Conservation (phyloP, 2,888 invertebrate genomes). For the Lacanobia wlatinum region DNA sequence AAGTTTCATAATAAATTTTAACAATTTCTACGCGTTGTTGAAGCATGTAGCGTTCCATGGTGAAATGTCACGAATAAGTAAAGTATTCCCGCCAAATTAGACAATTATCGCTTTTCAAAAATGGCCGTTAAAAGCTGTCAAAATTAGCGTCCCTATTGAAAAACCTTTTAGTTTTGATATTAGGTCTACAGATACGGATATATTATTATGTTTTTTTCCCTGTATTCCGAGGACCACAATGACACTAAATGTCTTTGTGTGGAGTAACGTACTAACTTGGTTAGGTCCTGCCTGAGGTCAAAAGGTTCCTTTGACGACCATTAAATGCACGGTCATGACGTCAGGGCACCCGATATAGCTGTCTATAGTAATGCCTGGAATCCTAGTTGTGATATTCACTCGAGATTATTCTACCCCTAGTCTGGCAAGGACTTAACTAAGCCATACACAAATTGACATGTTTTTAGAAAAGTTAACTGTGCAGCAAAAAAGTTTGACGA, state of each 20-base stretch:
- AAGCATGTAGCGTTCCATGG: too few relatives aligned
- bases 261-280: background rate
- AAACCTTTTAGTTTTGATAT: background rate
- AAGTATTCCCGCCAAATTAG: too few relatives aligned
- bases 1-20: too few relatives aligned
- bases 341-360: background rate
- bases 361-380: background rate
- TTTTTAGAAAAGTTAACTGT: background rate
- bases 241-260: background rate
- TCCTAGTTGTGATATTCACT: background rate
- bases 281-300: constrained; percentile 1
- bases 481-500: background rate
- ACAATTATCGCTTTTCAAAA: too few relatives aligned
- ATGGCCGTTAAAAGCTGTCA: too few relatives aligned
- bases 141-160: too few relatives aligned
- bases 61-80: too few relatives aligned
- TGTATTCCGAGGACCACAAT: background rate
- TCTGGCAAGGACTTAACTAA: background rate
- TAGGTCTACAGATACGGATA: background rate
- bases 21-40: too few relatives aligned
- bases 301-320: constrained; percentile 20
- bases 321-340: background rate
- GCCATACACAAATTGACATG: background rate
- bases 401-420: background rate
- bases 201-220: background rate